Percentiles rank a stretch among this genome's conserved stretches.
These are phyloP conservation scores for Lasioglossum lativentre DNA, from an alignment of 2,888 invertebrate genomes.

Conservation along the genomic window DNA sequence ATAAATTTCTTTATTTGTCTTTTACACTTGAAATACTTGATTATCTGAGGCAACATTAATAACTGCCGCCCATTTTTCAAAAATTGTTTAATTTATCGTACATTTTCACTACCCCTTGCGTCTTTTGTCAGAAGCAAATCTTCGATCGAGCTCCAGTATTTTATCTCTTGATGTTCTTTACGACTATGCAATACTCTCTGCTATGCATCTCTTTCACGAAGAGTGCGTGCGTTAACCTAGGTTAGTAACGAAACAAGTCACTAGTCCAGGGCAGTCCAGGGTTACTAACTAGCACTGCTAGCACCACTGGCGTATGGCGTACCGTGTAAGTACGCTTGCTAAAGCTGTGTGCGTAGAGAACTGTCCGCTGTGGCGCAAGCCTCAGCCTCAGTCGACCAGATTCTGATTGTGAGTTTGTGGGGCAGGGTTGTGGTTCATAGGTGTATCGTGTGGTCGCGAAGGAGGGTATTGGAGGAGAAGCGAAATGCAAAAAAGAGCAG, in stretches of 20 bases:
- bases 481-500: slow-evolving; percentile 45
- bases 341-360: slow-evolving; percentile 29
- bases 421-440: slow-evolving; percentile 65
- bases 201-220: neutral
- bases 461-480: slow-evolving; percentile 45
- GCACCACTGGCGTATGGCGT: slow-evolving; percentile 39
- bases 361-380: slow-evolving; percentile 14
- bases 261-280: slow-evolving; percentile 54
- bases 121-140: neutral
- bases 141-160: neutral
- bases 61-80: neutral
- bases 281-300: slow-evolving; percentile 29
- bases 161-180: neutral
- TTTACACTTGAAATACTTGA: neutral
- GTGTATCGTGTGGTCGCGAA: slow-evolving; percentile 26
- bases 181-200: neutral
- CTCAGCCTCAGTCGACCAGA: slow-evolving; percentile 65
- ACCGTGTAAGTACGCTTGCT: too few relatives aligned
- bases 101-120: neutral
- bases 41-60: neutral
- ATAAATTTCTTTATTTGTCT: neutral
- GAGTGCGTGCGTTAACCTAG: slow-evolving; percentile 7
- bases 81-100: neutral
- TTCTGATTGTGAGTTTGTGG: slow-evolving; percentile 69
- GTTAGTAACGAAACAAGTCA: slow-evolving; percentile 41